Conservation (phyloP, 2,113 vertebrate species). For the Stigmatopora nigra region DNA sequence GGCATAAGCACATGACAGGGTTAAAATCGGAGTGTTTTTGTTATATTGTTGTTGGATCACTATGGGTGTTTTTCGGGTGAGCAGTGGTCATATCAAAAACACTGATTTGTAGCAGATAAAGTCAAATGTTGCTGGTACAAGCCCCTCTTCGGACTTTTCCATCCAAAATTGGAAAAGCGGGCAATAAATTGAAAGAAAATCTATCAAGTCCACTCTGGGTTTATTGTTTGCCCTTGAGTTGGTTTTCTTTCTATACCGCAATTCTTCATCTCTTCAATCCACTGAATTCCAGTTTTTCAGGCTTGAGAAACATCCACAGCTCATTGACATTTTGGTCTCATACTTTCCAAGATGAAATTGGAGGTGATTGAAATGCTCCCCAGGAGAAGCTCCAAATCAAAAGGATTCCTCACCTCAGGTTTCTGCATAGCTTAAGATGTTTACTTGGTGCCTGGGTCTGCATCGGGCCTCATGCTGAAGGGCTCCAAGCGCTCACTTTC, state of each 20-base stretch:
- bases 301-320: neutral
- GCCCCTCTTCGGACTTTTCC: neutral
- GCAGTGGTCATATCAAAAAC: neutral
- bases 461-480: constrained; percentile 84
- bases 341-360: neutral
- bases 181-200: neutral
- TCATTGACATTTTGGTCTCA: neutral
- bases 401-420: neutral
- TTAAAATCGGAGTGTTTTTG: neutral
- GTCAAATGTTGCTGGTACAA: neutral
- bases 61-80: neutral
- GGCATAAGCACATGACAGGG: neutral
- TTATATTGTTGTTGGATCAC: neutral
- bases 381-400: neutral
- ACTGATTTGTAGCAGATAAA: constrained; percentile 11
- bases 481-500: constrained; percentile 89
- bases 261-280: neutral
- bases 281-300: neutral
- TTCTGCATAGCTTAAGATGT: neutral
- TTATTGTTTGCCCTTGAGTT: neutral
- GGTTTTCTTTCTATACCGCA: neutral
- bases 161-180: neutral
- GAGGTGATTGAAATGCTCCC: neutral
- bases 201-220: neutral
- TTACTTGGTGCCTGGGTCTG: constrained; percentile 65